Base-by-base conservation (phyloP, 2,888 invertebrate species). In the Pseudococcus longispinus region DNA sequence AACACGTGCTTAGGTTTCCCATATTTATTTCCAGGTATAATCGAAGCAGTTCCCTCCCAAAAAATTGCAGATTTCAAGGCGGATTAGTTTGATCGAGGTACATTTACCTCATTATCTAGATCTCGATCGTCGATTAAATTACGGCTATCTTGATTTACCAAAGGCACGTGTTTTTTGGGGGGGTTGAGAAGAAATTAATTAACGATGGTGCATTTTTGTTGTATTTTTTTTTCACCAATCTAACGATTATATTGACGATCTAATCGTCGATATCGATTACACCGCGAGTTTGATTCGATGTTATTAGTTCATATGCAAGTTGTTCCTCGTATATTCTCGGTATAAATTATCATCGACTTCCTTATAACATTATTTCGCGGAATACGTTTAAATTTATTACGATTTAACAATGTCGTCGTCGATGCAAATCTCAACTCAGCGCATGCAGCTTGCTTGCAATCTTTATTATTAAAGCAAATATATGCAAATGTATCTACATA, bases 381-480 rank as follows among this genome's bases (percentile, higher is more conserved):
- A 80, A 80, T 80, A 80, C 77, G 77, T 80, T 80, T 80, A 80
- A 80, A 80, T 80, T 80, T 80, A 80, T 80, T 80, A 37, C 77
- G 77, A 80, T 70, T 23, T 29, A 70, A 80, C 37, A 80, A 80
- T 80, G 77, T 80, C 77, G 42, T 60, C 23, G 60, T 60, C 23
- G 60, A 60, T 60, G 60, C 60, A 60, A 60, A 60, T 60, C 60
- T 23, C 15, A 46, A 15, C 44, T 8, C 8, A 1, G 20, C 9
- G 60, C 23, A 60, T 60, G 70, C 70, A 29, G 29, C 70, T 18
- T 15, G 70, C 70, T 29, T 70, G 70, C 70, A 70, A 29, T 70
- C 70, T 70, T 26, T 70, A 60, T 60, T 60, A 60, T 60, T 60
- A 60, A 60, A 60, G 60, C 60, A 9, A n/a, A 60, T 60, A 60